phyloP scores from a whole-genome alignment of 2,113 vertebrate species.

The Serilophus lunatus region DNA sequence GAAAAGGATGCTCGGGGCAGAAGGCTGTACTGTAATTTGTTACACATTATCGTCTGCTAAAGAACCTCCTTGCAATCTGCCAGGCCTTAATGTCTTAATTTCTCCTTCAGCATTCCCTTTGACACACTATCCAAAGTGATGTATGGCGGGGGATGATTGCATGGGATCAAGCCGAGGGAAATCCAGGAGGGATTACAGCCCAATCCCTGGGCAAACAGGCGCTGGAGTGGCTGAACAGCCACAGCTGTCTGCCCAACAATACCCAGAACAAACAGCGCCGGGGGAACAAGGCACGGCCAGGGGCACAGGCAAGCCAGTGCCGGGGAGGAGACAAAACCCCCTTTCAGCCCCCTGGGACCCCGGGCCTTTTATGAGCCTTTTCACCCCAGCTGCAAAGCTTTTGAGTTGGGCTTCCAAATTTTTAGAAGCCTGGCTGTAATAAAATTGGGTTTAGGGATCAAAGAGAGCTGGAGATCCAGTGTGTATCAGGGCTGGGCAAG shows the following conservation, averaged over 20 bases:
- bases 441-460: constrained; percentile 54
- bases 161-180: constrained; percentile 32
- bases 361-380: not conserved
- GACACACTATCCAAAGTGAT: not conserved
- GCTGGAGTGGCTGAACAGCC: constrained; percentile 69
- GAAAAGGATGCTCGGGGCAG: not conserved
- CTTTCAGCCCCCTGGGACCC: not conserved
- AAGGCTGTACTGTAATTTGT: constrained; percentile 31
- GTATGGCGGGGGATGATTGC: not conserved
- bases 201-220: constrained; percentile 79
- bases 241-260: constrained; percentile 79
- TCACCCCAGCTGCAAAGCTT: not conserved
- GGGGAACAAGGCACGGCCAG: constrained; percentile 40
- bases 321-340: not conserved
- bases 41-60: not conserved
- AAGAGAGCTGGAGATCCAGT: not conserved
- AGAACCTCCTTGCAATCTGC: not conserved
- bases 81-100: constrained; percentile 50
- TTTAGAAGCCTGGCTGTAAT: not conserved
- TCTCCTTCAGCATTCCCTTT: not conserved
- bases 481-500: not conserved
- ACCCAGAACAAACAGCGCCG: constrained; percentile 77
- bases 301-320: not conserved
- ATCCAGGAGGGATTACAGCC: constrained; percentile 74
- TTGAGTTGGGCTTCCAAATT: not conserved